Percentiles rank a stretch among this genome's conserved stretches.
phyloP scores from a whole-genome alignment of 2,113 vertebrate genomes.

The Brienomyrus longianalis region DNA sequence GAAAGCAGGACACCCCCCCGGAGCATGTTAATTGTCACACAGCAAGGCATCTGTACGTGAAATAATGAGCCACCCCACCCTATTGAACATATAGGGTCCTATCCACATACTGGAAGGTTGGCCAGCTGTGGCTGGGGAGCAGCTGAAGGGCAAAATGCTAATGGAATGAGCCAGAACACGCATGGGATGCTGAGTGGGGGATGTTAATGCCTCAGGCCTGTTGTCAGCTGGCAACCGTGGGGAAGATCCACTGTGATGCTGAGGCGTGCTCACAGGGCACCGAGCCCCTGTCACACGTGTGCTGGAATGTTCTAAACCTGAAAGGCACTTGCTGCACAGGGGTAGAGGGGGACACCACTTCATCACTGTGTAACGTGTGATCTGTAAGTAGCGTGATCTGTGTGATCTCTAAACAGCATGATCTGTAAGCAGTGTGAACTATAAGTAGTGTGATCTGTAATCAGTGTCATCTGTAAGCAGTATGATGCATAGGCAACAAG shows the following conservation, averaged over 20 bases:
- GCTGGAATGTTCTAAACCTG: not conserved
- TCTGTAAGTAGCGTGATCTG: not conserved
- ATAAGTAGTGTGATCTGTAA: not conserved
- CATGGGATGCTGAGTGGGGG: not conserved
- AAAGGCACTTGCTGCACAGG: not conserved
- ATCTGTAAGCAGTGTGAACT: not conserved
- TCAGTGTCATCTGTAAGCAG: not conserved
- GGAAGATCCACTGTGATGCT: not conserved
- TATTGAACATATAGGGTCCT: not conserved
- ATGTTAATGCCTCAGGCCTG: not conserved
- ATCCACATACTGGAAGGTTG: not conserved
- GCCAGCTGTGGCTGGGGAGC: not conserved
- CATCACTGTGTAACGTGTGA: not conserved
- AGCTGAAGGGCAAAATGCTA: slow-evolving; percentile 7
- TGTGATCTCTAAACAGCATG: not conserved
- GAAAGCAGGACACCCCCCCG: slow-evolving; percentile 10
- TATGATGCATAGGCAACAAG: not conserved
- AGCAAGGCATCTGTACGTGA: slow-evolving; percentile 33
- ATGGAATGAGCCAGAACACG: not conserved
- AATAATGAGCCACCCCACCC: not conserved
- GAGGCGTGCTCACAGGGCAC: not conserved
- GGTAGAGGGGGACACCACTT: not conserved
- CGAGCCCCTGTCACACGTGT: not conserved
- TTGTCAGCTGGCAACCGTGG: not conserved
- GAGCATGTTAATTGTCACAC: slow-evolving; percentile 25